Evolutionary conservation across 2,797 vertebrate genomes (phyloP), one percentile per base, ranked within the genome.

Genomic region (Labeo calbasu): DNA sequence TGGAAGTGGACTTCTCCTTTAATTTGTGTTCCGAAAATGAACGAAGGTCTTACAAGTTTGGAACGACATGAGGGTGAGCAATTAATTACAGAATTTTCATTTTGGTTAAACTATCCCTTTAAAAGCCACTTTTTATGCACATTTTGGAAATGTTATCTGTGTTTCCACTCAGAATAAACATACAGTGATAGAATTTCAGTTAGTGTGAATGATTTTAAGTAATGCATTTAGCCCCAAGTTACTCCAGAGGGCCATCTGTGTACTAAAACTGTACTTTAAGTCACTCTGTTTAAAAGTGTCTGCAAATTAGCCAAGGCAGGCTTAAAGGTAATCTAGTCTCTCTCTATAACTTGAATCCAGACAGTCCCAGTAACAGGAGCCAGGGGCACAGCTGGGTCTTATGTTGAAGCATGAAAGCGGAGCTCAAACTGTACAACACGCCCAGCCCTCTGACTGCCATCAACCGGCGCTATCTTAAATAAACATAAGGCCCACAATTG

Each of bases 401-500:
- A 25, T 53, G 76, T 79, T 40, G 61, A 78, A 77, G 23, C 53
- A 70, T 79, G n/a, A 65, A 83, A 76, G 32, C 28, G 12, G 11
- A 61, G 40, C 48, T 70, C 48, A 68, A 81, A 79, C 59, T 40
- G 66, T 71, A 81, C 40, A 84, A 78, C 77, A 68, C 68, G 57
- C 88, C 86, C 90, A 87, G 88, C 86, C 88, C 87, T 81, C 66
- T 86, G 77, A 69, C 23, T 84, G 84, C 88, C 90, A 91, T 90
- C 88, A 88, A 84, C 55, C 4, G 57, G 87, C 85, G 69, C 90
- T 94, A 93, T 93, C 92, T 81, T 81, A 83, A 85, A 84, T 90
- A 92, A 93, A 93, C 89, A 93, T 83, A 89, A 82, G 88, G 90
- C 92, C 89, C 82, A 91, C 89, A 92, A 89, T 87, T 89, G 63